Percentiles rank a stretch among this genome's conserved stretches.
Evolutionary conservation across 2,797 vertebrate genomes (phyloP).

Genomic region (Potorous gilbertii): DNA sequence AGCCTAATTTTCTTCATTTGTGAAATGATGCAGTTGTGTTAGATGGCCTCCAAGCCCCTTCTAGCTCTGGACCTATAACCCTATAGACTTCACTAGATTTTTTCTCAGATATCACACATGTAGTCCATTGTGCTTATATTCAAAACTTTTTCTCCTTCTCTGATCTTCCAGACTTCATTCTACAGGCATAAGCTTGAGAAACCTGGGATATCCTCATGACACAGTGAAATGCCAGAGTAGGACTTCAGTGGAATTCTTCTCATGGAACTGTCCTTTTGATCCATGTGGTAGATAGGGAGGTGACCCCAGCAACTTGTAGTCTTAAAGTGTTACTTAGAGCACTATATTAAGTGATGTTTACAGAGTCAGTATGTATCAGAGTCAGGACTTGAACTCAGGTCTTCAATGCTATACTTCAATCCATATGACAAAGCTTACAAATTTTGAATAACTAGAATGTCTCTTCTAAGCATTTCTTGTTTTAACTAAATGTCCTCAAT

Average conservation of each 20-base stretch:
- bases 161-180: neutral
- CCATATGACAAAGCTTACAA: neutral
- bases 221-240: neutral
- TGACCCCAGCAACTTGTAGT: neutral
- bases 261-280: neutral
- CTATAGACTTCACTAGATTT: neutral
- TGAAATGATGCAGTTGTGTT: neutral
- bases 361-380: neutral
- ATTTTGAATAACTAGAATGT: neutral
- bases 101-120: neutral
- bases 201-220: neutral
- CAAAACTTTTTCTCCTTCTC: neutral
- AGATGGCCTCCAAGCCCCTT: neutral
- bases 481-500: neutral
- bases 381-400: neutral
- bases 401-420: neutral
- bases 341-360: neutral
- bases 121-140: neutral
- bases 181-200: neutral
- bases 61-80: neutral
- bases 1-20: neutral
- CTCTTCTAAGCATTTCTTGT: neutral
- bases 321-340: neutral
- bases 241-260: neutral
- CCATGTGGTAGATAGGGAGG: neutral